These are phyloP conservation scores for Scaeva pyrastri DNA, from an alignment of 2,888 invertebrate species.

Conservation along the genomic window DNA sequence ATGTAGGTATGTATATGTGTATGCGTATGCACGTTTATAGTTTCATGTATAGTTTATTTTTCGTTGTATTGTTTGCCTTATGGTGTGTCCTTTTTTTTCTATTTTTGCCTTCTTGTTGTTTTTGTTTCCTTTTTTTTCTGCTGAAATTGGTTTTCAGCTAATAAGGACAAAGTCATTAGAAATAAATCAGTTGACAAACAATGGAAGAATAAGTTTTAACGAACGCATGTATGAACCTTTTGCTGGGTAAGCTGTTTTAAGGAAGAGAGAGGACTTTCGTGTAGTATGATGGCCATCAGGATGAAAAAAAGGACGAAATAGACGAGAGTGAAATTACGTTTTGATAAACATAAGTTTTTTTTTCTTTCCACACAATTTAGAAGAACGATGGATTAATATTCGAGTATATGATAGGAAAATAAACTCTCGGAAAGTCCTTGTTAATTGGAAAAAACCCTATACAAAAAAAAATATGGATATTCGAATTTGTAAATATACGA, in stretches of 20 bases:
- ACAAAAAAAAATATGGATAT: too few species aligned
- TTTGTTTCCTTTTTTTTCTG: slow-evolving; percentile 58
- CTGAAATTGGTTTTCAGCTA: slow-evolving; percentile 78
- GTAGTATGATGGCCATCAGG: background rate
- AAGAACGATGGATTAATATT: slow-evolving; percentile 56
- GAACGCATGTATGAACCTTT: slow-evolving; percentile 55
- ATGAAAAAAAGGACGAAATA: slow-evolving; percentile 47
- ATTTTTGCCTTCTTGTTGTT: slow-evolving; percentile 34
- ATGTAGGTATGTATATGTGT: background rate
- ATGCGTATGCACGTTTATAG: slow-evolving; percentile 25
- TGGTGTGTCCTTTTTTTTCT: slow-evolving; percentile 39
- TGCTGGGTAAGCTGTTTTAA: slow-evolving; percentile 1
- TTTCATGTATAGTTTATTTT: slow-evolving; percentile 60
- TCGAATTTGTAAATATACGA: too few species aligned
- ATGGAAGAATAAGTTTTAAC: slow-evolving; percentile 73
- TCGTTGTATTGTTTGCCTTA: slow-evolving; percentile 39
- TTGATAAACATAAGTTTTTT: slow-evolving; percentile 44
- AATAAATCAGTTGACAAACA: slow-evolving; percentile 78
- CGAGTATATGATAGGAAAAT: slow-evolving; percentile 58
- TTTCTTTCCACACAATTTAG: slow-evolving; percentile 20
- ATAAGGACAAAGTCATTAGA: slow-evolving; percentile 79
- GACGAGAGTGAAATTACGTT: slow-evolving; percentile 64
- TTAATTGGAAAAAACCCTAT: too few species aligned
- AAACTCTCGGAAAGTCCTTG: slow-evolving; percentile 46
- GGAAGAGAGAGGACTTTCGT: background rate